phyloP scores from a whole-genome alignment of 1,140 invertebrate genomes.

The Tribolium castaneum region DNA sequence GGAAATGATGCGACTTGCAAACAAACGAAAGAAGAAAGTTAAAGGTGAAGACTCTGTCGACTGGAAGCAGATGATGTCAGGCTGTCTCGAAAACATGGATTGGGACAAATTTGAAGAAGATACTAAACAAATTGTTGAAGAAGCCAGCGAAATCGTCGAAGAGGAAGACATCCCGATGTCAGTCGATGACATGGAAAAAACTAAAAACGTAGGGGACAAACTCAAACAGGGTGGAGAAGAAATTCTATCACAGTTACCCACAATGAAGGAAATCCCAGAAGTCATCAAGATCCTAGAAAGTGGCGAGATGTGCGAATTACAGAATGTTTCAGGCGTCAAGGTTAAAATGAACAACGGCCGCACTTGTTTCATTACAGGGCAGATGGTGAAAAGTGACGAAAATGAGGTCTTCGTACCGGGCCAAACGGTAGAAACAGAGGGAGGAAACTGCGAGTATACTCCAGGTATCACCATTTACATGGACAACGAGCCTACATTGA shows the following conservation, averaged over 20 bases:
- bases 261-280: conserved; percentile 71
- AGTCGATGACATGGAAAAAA: conserved; percentile 68
- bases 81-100: conserved; percentile 60
- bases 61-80: conserved; percentile 59
- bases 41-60: conserved; percentile 62
- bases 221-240: conserved; percentile 67
- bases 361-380: conserved; percentile 66
- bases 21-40: conserved; percentile 62
- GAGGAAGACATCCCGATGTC: conserved; percentile 64
- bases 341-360: conserved; percentile 72
- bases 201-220: conserved; percentile 68
- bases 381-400: conserved; percentile 73
- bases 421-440: conserved; percentile 75
- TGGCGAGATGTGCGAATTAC: conserved; percentile 70
- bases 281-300: conserved; percentile 73
- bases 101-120: conserved; percentile 64
- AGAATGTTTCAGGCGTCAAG: conserved; percentile 73
- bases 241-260: conserved; percentile 68
- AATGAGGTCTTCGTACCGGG: conserved; percentile 78
- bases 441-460: conserved; percentile 72
- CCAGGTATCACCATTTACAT: conserved; percentile 78
- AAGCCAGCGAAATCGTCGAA: conserved; percentile 57
- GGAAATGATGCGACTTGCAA: conserved; percentile 61
- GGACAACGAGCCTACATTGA: conserved; percentile 72
- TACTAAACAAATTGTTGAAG: conserved; percentile 62